Conservation (phyloP, 1,140 invertebrate species). For the Orchestia grillus region DNA sequence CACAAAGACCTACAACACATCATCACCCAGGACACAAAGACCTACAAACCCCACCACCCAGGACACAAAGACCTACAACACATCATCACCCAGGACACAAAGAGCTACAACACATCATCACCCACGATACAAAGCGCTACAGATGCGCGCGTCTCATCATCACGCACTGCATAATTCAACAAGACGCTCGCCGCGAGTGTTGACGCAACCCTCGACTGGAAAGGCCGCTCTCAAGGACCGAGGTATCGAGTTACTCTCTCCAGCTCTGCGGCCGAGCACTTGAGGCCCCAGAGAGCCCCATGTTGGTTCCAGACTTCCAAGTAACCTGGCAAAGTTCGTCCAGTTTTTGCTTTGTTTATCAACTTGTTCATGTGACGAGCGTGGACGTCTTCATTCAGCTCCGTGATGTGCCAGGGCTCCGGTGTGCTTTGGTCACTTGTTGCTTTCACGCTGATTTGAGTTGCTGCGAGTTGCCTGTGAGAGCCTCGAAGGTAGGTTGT, state of each 20-base stretch:
- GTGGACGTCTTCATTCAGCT: background rate
- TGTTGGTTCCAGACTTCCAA: background rate
- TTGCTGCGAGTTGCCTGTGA: too few species aligned
- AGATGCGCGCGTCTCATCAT: background rate
- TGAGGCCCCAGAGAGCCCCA: background rate
- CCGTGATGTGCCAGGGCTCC: background rate
- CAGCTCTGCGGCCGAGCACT: background rate
- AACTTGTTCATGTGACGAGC: background rate
- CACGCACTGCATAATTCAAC: slow-evolving; percentile 29
- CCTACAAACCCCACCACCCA: background rate
- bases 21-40: background rate
- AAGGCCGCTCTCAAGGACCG: background rate
- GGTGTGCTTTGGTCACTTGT: background rate
- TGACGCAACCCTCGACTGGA: background rate
- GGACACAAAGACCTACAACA: background rate
- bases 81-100: background rate
- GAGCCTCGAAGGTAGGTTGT: too few species aligned
- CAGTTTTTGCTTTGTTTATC: background rate
- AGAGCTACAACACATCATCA: background rate
- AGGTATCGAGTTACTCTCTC: slow-evolving; percentile 1
- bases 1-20: background rate
- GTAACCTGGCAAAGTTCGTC: background rate
- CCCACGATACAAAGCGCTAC: background rate
- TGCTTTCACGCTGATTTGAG: background rate
- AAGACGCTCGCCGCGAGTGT: background rate